Percentiles rank a stretch among this genome's conserved stretches.
Conservation (phyloP, 2,797 vertebrate species). For the Margarornis squamiger region DNA sequence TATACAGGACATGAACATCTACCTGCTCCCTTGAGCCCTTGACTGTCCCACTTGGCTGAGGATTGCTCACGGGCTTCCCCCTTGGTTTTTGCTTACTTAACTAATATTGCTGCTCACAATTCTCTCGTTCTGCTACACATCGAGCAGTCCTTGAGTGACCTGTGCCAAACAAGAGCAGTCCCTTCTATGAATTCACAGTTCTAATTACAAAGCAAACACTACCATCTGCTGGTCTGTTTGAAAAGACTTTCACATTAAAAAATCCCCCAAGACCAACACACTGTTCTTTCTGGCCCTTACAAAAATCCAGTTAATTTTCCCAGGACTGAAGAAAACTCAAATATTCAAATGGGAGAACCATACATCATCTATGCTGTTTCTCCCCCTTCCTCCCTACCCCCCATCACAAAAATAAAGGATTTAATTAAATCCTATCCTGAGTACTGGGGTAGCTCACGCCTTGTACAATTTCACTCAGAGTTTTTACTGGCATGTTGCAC, state of each 20-base stretch:
- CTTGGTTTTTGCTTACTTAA: background rate
- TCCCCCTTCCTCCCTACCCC: background rate
- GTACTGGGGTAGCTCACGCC: background rate
- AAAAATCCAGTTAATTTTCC: background rate
- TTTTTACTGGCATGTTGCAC: background rate
- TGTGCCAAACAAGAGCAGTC: constrained; percentile 9
- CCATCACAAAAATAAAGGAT: background rate
- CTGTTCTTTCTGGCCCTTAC: background rate
- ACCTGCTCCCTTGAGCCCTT: background rate
- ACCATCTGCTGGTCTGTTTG: constrained; percentile 74
- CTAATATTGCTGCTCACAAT: background rate
- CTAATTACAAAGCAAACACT: constrained; percentile 67
- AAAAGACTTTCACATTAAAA: background rate
- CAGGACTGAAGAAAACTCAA: background rate
- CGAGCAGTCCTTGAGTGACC: constrained; percentile 67
- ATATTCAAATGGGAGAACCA: background rate
- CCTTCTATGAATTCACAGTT: background rate
- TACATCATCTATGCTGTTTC: accelerated
- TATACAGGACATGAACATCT: background rate
- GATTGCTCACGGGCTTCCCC: background rate
- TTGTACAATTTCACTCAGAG: background rate
- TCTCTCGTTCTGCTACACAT: background rate
- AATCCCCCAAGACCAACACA: accelerated
- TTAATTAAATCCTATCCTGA: background rate
- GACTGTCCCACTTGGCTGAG: background rate